These are phyloP conservation scores for Maniola jurtina DNA, from an alignment of 1,140 invertebrate species.

Conservation along the genomic window DNA sequence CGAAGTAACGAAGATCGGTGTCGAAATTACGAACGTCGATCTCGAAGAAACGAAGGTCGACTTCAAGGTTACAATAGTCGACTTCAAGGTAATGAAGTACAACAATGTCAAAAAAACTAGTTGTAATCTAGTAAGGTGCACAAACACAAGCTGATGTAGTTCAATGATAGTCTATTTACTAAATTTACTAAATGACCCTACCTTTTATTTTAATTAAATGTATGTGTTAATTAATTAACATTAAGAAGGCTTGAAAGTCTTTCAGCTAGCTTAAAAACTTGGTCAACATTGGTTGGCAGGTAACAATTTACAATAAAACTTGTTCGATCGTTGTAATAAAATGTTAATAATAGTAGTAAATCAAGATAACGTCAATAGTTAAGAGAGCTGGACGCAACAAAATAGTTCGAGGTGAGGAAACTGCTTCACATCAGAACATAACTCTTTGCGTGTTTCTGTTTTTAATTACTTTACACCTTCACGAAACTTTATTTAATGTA, in stretches of 20 bases:
- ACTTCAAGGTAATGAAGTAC: no score
- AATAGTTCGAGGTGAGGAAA: constrained; percentile 62
- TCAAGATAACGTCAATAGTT: constrained; percentile 75
- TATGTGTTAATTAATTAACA: neutral
- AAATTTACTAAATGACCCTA: no score
- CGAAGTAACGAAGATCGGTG: no score
- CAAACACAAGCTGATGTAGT: no score
- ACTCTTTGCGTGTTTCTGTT: constrained; percentile 38
- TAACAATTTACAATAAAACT: constrained; percentile 32
- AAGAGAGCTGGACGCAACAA: constrained; percentile 61
- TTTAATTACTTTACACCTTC: constrained; percentile 18
- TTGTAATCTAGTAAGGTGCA: no score
- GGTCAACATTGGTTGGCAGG: constrained; percentile 3
- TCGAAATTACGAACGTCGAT: no score
- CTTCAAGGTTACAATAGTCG: no score
- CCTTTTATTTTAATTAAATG: no score
- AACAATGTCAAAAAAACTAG: no score
- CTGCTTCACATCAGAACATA: constrained; percentile 53
- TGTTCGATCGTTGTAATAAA: constrained; percentile 55
- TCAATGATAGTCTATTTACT: no score
- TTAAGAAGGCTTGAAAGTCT: constrained; percentile 3
- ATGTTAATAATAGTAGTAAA: constrained; percentile 74
- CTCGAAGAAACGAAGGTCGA: no score
- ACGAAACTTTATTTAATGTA: neutral
- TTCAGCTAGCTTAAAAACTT: constrained; percentile 1